A percentile compares a stretch with the other conserved stretches of the same genome.
These are phyloP conservation scores for Thyatira batis DNA, from an alignment of 2,888 invertebrate species.

Conservation along the genomic window DNA sequence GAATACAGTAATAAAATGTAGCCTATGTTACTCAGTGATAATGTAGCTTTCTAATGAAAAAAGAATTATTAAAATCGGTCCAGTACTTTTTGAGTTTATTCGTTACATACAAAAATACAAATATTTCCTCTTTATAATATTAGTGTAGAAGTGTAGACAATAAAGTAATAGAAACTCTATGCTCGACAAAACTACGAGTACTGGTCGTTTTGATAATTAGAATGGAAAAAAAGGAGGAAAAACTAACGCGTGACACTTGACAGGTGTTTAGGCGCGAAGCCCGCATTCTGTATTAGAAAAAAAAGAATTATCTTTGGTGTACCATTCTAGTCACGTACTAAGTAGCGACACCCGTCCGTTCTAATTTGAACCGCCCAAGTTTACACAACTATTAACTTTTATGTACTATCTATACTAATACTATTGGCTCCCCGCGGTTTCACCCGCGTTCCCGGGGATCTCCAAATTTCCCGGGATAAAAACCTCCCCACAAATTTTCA, in stretches of 20 bases:
- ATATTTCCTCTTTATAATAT: too few relatives aligned
- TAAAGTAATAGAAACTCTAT: background rate
- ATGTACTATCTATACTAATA: conserved; percentile 5
- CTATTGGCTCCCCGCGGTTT: too few relatives aligned
- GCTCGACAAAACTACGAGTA: conserved; percentile 29
- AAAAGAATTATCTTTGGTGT: conserved; percentile 42
- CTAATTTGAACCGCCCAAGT: conserved; percentile 33
- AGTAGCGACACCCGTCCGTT: conserved; percentile 25
- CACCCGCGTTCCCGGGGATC: too few relatives aligned
- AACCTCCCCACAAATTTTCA: too few relatives aligned
- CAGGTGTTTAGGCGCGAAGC: conserved; percentile 64
- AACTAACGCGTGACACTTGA: conserved; percentile 47
- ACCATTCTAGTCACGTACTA: conserved; percentile 61
- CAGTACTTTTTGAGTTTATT: too few relatives aligned
- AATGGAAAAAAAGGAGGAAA: conserved; percentile 36
- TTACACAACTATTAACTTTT: conserved; percentile 16
- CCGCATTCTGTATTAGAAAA: conserved; percentile 65
- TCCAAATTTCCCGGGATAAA: too few relatives aligned
- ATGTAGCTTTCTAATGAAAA: too few relatives aligned
- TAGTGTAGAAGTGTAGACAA: too few relatives aligned
- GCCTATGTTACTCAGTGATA: too few relatives aligned
- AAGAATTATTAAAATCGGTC: too few relatives aligned
- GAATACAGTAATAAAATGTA: too few relatives aligned
- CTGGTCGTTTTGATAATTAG: conserved; percentile 31
- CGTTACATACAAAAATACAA: too few relatives aligned